Conservation (phyloP, 1,140 invertebrate genomes). For the Neodiprion virginianus region DNA sequence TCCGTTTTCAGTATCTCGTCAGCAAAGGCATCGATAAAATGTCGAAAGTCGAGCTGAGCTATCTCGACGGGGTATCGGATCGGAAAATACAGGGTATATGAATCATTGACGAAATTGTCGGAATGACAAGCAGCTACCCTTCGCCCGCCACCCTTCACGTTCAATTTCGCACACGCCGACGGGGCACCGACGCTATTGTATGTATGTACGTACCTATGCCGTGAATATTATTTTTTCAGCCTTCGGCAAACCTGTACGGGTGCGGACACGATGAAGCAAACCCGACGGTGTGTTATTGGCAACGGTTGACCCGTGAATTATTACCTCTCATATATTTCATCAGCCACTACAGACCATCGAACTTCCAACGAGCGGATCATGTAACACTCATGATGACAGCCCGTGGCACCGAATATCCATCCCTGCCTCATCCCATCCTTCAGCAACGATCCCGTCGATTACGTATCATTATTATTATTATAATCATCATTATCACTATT, state of each 20-base stretch:
- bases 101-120: constrained; percentile 3
- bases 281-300: not conserved
- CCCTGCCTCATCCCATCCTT: too few species aligned
- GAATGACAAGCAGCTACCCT: not conserved
- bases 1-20: too few species aligned
- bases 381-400: constrained; percentile 3
- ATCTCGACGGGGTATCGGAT: not conserved
- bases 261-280: too few species aligned
- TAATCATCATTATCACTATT: too few species aligned
- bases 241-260: too few species aligned
- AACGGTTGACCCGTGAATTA: not conserved
- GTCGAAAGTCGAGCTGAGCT: not conserved
- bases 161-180: not conserved
- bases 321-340: constrained; percentile 4
- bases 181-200: not conserved
- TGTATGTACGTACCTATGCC: not conserved
- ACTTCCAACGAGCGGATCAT: constrained; percentile 4
- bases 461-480: too few species aligned
- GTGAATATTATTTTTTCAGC: too few species aligned
- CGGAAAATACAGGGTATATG: not conserved
- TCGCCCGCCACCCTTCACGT: not conserved
- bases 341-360: not conserved
- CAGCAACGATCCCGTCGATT: too few species aligned
- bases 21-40: too few species aligned
- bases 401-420: not conserved